Base-by-base conservation (phyloP, 23 tunicate species). In the Diplosoma virens region DNA sequence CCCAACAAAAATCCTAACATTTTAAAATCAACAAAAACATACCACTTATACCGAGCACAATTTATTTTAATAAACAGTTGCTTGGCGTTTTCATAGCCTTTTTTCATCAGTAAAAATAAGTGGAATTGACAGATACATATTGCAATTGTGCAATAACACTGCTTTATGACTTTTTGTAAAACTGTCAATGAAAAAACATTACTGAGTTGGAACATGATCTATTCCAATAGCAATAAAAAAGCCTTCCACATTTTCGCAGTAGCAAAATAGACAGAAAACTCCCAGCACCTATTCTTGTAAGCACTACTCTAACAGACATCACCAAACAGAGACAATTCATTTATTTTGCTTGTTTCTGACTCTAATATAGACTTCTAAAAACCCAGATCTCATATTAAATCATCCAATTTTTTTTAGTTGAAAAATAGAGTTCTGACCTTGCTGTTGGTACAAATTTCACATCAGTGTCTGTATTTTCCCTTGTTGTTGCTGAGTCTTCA, bases 11-110 rank as follows among this genome's bases (percentile, higher is more conserved):
- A 0, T 20, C 22, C 30, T 32, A 76, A n/a, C 54, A 58, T 59
- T 32, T 76, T 76, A n/a, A 76, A 53, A n/a, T 76, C 69, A 59
- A 69, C 68, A 35, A 69, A 58, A 18, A 76, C 52, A 32, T 76
- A 18, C 81, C 81, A 58, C 7, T 76, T 76, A 59, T n/a, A 33
- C 50, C 29, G n/a, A 58, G 28, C 29, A 48, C 23, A 76, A 18
- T 32, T 32, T 11, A 76, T 33, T 59, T 58, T 34, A 53, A 21
- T 18, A 0, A 73, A 30, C 36, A 73, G 37, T 50, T 52, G 36
- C 34, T 50, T 73, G 17, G 31, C 37, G 34, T 73, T 50, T 73
- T 54, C 35, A 45, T 52, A 73, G 5, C 1, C 37, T 73, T 48
- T 66, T 33, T 68, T 73, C 64, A 27, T 73, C 37, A 27, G 36